Evolutionary conservation across 2,797 vertebrate species (phyloP).

Genomic region (Ctenochaetus hawaiiensis): DNA sequence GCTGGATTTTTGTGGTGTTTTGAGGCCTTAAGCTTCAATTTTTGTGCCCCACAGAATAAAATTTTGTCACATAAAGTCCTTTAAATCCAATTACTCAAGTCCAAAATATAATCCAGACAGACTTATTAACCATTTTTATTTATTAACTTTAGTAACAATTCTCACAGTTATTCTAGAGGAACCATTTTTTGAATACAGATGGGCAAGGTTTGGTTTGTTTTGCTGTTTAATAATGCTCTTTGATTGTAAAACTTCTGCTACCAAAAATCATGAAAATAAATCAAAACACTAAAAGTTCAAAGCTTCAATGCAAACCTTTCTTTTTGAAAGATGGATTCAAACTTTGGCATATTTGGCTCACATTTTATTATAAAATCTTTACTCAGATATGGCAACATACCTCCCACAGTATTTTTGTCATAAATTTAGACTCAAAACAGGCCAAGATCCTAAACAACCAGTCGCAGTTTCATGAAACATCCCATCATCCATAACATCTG

Average conservation of each 20-base stretch:
- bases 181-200: neutral
- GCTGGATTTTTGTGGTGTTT: constrained; percentile 11
- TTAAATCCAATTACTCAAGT: too few species aligned
- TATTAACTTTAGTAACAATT: neutral
- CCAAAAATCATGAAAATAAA: neutral
- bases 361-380: too few species aligned
- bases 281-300: neutral
- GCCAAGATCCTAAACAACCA: too few species aligned
- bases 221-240: neutral
- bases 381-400: too few species aligned
- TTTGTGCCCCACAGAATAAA: too few species aligned
- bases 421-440: too few species aligned
- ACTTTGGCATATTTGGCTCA: neutral
- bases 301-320: neutral
- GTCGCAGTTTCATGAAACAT: too few species aligned
- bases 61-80: too few species aligned
- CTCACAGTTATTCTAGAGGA: neutral
- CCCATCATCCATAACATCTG: too few species aligned
- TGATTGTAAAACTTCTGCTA: neutral
- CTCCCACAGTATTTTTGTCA: too few species aligned
- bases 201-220: constrained; percentile 22
- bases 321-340: neutral
- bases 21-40: constrained; percentile 6
- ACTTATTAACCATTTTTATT: neutral
- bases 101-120: too few species aligned